These are phyloP conservation scores for Fragum whitleyi DNA, from an alignment of 2,888 invertebrate genomes.

Conservation along the genomic window DNA sequence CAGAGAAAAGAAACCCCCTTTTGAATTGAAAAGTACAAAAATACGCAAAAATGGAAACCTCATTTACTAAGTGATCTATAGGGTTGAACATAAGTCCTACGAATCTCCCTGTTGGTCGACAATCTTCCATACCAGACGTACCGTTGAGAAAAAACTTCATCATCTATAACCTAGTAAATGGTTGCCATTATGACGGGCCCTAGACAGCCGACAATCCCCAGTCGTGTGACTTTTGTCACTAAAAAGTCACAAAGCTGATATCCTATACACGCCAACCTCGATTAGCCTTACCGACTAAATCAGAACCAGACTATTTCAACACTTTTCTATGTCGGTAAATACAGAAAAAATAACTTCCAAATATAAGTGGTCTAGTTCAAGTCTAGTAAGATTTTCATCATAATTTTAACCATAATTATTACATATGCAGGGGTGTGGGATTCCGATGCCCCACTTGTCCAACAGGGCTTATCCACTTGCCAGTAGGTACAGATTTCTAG, in stretches of 20 bases:
- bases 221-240: constrained; percentile 21
- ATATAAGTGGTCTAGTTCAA: no score
- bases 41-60: no score
- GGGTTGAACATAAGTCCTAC: not conserved
- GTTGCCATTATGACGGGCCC: constrained; percentile 12
- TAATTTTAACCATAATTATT: no score
- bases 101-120: not conserved
- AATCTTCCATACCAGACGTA: constrained; percentile 5
- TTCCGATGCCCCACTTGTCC: no score
- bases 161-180: not conserved
- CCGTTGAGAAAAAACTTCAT: not conserved
- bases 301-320: constrained; percentile 3
- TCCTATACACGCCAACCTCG: constrained; percentile 5
- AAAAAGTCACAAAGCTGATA: constrained; percentile 25
- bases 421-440: no score
- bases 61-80: no score
- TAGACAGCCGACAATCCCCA: constrained; percentile 17
- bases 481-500: no score
- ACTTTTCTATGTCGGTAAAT: not conserved
- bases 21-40: no score
- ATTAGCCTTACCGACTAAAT: constrained; percentile 1
- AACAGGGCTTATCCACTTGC: no score
- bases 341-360: no score
- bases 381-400: no score
- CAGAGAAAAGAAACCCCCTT: no score